These are phyloP conservation scores for Otolemur garnettii DNA, from an alignment of 2,113 vertebrate genomes.

Conservation along the genomic window DNA sequence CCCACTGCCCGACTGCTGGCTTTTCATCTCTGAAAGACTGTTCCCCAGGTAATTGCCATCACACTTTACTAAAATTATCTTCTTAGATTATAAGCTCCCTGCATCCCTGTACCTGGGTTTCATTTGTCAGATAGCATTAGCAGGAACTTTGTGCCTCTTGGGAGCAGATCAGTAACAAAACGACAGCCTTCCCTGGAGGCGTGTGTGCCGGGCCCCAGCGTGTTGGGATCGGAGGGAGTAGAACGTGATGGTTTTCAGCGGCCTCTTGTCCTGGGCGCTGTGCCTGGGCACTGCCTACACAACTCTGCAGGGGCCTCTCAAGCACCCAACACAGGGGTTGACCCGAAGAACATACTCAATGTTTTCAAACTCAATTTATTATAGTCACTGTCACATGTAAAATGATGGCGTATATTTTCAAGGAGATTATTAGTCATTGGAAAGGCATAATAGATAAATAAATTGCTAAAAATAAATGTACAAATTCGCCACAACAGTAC, in stretches of 20 bases:
- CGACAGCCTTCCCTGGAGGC: neutral
- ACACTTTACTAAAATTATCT: neutral
- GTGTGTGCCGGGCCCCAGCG: too few species aligned
- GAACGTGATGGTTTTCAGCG: too few species aligned
- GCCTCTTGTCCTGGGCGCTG: neutral
- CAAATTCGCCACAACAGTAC: neutral
- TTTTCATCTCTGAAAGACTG: neutral
- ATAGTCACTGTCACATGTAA: fast-evolving
- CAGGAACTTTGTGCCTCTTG: neutral
- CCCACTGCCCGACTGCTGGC: neutral
- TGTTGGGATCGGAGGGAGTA: neutral
- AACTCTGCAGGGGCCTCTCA: fast-evolving
- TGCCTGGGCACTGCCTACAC: fast-evolving
- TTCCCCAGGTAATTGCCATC: neutral
- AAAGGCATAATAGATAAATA: neutral
- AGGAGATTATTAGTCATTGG: neutral
- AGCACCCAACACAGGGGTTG: too few species aligned
- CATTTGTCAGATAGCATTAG: neutral
- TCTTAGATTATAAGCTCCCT: neutral
- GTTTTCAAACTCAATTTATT: neutral
- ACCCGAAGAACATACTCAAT: fast-evolving
- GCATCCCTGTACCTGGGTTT: neutral
- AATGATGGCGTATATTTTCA: neutral
- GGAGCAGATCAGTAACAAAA: neutral
- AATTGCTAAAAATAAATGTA: neutral